Percentiles rank a stretch among this genome's conserved stretches.
Conservation (phyloP, 2,113 vertebrate genomes). For the Todiramphus saurophagus region DNA sequence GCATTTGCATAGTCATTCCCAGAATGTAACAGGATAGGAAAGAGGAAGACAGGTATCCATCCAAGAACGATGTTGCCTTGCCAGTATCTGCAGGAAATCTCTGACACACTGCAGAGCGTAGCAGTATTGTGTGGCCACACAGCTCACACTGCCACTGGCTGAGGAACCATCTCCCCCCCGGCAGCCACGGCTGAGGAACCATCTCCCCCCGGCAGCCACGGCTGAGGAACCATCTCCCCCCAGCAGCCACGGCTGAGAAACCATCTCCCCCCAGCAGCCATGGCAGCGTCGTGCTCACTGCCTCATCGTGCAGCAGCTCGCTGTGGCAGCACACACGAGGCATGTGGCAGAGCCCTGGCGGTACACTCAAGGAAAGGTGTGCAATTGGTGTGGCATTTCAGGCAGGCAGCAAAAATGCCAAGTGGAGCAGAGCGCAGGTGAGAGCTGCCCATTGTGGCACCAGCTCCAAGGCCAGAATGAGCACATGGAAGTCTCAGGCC, state of each 20-base stretch:
- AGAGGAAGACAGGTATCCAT: not conserved
- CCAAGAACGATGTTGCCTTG: not conserved
- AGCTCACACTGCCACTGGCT: not conserved
- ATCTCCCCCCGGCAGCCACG: too few species aligned
- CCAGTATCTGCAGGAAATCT: not conserved
- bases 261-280: too few species aligned
- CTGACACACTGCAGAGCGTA: not conserved
- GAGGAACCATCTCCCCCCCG: not conserved
- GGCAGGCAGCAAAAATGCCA: not conserved
- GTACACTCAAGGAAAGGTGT: not conserved
- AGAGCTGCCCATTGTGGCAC: not conserved
- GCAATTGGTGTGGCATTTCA: not conserved
- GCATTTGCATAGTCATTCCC: not conserved
- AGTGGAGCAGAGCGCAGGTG: not conserved
- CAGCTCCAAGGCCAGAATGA: not conserved
- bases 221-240: not conserved
- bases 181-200: not conserved
- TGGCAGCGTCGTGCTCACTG: not conserved
- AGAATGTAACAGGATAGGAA: not conserved
- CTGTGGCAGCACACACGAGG: fast-evolving
- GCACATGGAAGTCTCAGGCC: fast-evolving
- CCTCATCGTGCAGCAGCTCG: not conserved
- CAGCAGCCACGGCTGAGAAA: not conserved
- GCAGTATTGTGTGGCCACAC: not conserved
- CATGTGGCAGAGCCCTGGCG: fast-evolving